Base-by-base conservation (phyloP, 2,888 invertebrate species). In the Pseudanteris insignis region DNA sequence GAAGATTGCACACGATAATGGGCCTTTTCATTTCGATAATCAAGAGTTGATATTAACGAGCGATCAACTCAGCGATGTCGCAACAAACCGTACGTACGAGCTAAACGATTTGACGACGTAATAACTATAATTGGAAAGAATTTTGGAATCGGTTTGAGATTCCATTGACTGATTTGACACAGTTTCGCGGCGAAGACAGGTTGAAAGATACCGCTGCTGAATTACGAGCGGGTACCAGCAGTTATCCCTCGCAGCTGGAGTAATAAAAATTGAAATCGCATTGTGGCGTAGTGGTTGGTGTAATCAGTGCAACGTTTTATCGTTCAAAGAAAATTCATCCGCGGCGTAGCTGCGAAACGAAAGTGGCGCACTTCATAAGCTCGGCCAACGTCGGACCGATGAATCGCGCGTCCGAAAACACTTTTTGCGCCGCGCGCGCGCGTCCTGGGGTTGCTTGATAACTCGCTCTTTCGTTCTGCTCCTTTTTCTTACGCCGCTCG, bases 221-320 rank as follows among this genome's bases (percentile, higher is more conserved):
- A 63, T 73, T 71, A 73, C 72, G 70, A 61, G 64, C 65, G 59
- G 55, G 55, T 13, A 53, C 18, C 64, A 61, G 64, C 69, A 65
- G 67, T 70, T 69, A 68, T 70, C 69, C 61, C 61, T 51, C 59
- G 72, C 75, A 74, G 74, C 75, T 74, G 75, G 70, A 64, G 70
- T 67, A 74, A 73, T 76, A 73, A 76, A 76, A 74, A n/a, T 73
- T 68, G 70, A 73, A 73, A 72, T 71, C 71, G 68, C 66, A 73
- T 76, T 75, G 74, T 76, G 50, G 53, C 43, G 44, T 51, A 47
- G 48, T 61, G 43, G 55, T 63, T 21, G 65, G 62, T 47, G 71
- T 66, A 72, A 71, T 72, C 62, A 69, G 54, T 68, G 55, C 63
- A 67, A 60, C 69, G n/a, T 75, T 74, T 75, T 71, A 72, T 75